These are phyloP conservation scores for Mimas tiliae DNA, from an alignment of 2,888 invertebrate species.

Conservation along the genomic window DNA sequence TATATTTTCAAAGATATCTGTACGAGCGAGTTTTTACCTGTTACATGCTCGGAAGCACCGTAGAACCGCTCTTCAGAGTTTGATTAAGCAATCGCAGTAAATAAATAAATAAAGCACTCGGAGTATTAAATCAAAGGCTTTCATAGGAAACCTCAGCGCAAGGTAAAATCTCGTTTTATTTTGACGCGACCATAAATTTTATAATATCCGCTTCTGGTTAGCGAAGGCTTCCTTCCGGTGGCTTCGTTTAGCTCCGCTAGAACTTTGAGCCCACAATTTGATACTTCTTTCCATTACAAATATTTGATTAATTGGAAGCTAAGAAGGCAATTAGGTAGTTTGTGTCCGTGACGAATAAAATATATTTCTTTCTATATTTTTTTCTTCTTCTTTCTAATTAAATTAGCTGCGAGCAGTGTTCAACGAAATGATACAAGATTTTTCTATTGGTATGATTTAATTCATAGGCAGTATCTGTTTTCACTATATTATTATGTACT, in stretches of 20 bases:
- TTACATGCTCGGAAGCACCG: neutral
- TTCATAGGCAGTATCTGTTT: too few relatives aligned
- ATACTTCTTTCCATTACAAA: conserved; percentile 1
- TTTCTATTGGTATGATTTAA: too few relatives aligned
- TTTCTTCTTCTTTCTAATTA: too few relatives aligned
- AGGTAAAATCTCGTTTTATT: conserved; percentile 49
- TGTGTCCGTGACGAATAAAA: too few relatives aligned
- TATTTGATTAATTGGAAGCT: conserved; percentile 3
- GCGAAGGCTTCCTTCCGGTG: conserved; percentile 34
- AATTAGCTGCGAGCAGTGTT: neutral
- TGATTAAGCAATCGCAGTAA: conserved; percentile 12
- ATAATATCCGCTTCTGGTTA: conserved; percentile 51
- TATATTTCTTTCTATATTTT: too few relatives aligned
- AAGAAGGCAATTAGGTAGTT: neutral
- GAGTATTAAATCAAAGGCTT: conserved; percentile 35
- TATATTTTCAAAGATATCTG: too few relatives aligned
- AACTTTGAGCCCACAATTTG: conserved; percentile 24
- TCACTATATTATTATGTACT: too few relatives aligned
- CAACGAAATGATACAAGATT: too few relatives aligned
- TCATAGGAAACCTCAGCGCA: conserved; percentile 40
- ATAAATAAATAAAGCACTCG: conserved; percentile 1
- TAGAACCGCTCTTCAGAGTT: neutral
- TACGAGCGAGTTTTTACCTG: too few relatives aligned
- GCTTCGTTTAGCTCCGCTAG: conserved; percentile 34
- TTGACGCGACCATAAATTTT: conserved; percentile 49